Conservation (phyloP, 2,888 invertebrate species). For the Nemotelus nigrinus region DNA sequence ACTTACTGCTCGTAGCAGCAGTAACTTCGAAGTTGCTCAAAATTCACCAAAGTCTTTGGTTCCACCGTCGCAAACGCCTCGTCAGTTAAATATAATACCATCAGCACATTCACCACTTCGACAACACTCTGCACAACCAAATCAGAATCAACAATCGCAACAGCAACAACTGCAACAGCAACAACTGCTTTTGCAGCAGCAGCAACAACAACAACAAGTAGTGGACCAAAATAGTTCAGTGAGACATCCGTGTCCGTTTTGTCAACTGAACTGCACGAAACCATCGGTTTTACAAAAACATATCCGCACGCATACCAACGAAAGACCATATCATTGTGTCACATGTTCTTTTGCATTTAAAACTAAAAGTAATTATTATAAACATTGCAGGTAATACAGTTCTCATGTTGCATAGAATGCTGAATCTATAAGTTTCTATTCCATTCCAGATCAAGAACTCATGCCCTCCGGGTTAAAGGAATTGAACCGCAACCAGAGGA, state of each 20-base stretch:
- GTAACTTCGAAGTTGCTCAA: not conserved
- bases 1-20: not conserved
- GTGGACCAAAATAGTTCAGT: conserved; percentile 62
- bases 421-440: not conserved
- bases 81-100: not conserved
- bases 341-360: conserved; percentile 93
- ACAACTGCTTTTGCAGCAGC: conserved; percentile 1
- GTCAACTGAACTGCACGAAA: conserved; percentile 89
- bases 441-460: conserved; percentile 72
- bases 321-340: conserved; percentile 89
- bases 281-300: conserved; percentile 94
- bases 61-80: not conserved
- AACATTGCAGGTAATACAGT: conserved; percentile 74
- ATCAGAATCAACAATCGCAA: conserved; percentile 47
- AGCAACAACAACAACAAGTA: conserved; percentile 13
- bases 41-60: not conserved
- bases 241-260: conserved; percentile 87
- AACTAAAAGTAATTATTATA: conserved; percentile 92
- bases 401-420: not conserved
- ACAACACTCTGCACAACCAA: conserved; percentile 47
- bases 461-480: conserved; percentile 74
- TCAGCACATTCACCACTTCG: conserved; percentile 57
- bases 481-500: conserved; percentile 68
- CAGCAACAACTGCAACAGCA: conserved; percentile 28
- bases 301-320: conserved; percentile 92